phyloP scores from a whole-genome alignment of 2,113 vertebrate species.

The Noctilio leporinus region DNA sequence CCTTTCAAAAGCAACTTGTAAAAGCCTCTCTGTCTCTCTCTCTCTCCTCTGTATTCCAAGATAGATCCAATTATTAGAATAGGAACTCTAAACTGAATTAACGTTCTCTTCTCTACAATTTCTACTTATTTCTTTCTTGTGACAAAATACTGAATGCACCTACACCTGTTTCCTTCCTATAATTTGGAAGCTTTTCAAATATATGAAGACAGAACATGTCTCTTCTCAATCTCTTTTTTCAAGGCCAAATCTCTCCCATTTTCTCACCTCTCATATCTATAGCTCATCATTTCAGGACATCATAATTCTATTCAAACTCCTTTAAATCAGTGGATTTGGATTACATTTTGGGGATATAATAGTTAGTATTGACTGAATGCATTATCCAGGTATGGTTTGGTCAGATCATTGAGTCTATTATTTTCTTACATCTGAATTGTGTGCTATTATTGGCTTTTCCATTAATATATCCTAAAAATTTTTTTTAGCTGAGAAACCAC shows the following conservation, averaged over 20 bases:
- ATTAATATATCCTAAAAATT: neutral
- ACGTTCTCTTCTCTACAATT: neutral
- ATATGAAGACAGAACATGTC: neutral
- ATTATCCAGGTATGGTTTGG: neutral
- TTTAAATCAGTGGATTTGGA: neutral
- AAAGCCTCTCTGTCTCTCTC: neutral
- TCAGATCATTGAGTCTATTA: neutral
- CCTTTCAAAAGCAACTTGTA: neutral
- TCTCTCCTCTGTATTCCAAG: neutral
- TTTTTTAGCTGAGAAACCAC: neutral
- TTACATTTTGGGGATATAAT: neutral
- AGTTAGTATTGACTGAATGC: neutral
- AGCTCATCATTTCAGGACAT: neutral
- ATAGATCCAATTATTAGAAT: conserved; percentile 16
- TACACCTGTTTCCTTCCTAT: neutral
- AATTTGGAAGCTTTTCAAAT: neutral
- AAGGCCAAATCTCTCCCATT: neutral
- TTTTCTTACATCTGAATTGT: neutral
- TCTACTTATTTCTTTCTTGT: neutral
- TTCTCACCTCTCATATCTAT: neutral
- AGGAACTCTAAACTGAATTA: neutral
- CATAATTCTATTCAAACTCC: neutral
- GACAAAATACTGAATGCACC: neutral
- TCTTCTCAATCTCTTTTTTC: neutral
- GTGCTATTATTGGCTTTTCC: neutral